Evolutionary conservation across 1,140 invertebrate genomes (phyloP).

Genomic region (Caerostris darwini): DNA sequence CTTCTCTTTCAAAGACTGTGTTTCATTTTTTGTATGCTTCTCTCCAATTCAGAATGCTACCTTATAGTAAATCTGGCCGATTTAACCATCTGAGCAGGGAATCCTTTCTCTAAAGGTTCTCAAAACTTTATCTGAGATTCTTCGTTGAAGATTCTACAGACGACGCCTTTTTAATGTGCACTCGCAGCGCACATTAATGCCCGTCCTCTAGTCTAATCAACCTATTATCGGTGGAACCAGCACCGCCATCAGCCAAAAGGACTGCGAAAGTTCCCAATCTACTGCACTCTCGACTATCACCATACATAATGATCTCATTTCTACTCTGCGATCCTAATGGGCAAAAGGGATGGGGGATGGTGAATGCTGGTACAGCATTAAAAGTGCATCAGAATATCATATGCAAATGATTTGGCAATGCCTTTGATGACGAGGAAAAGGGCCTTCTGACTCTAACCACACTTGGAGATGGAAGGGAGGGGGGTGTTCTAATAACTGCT

Average conservation of each 20-base stretch:
- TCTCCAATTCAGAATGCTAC: not conserved
- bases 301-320: constrained; percentile 19
- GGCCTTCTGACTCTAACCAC: constrained; percentile 7
- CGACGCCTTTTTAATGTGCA: constrained; percentile 38
- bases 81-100: not conserved
- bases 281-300: not conserved
- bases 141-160: not conserved
- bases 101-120: constrained; percentile 10
- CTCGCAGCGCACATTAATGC: constrained; percentile 7
- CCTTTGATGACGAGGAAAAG: not conserved
- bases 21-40: too few species aligned
- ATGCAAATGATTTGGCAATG: constrained; percentile 4
- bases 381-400: constrained; percentile 26
- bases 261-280: constrained; percentile 15
- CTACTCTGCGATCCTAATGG: not conserved
- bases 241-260: not conserved
- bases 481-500: not conserved
- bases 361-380: not conserved
- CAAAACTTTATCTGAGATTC: not conserved
- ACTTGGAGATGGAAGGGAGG: not conserved
- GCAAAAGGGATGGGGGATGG: not conserved
- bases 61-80: not conserved
- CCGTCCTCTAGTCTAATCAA: constrained; percentile 1
- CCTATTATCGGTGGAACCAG: constrained; percentile 1
- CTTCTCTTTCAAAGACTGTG: too few species aligned